These are phyloP conservation scores for Gastrophryne carolinensis DNA, from an alignment of 2,797 vertebrate genomes.

Conservation along the genomic window DNA sequence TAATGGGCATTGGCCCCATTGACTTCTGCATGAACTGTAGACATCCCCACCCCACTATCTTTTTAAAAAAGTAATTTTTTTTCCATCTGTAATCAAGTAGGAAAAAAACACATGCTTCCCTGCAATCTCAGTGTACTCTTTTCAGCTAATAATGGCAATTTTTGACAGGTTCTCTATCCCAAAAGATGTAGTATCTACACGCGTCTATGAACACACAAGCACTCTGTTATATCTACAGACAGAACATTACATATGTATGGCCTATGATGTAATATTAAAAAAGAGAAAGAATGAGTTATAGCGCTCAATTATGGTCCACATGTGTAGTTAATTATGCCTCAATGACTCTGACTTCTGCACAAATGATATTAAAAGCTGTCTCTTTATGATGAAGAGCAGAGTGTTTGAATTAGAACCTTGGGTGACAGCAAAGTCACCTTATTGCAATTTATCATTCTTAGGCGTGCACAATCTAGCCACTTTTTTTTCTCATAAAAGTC, in stretches of 20 bases:
- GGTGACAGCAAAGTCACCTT: constrained; percentile 26
- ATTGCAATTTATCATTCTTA: constrained; percentile 29
- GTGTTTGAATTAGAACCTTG: constrained; percentile 22
- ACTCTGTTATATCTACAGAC: constrained; percentile 21
- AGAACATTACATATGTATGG: constrained; percentile 13
- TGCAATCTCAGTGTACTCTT: background rate
- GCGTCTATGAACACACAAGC: constrained; percentile 12
- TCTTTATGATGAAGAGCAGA: constrained; percentile 46
- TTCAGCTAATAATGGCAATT: constrained; percentile 5
- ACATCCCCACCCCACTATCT: too few species aligned
- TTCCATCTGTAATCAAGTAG: too few species aligned
- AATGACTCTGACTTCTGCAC: constrained; percentile 47
- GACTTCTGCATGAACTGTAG: too few species aligned
- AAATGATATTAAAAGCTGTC: constrained; percentile 47
- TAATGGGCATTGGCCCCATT: too few species aligned
- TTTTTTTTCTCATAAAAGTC: background rate
- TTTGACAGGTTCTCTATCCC: background rate
- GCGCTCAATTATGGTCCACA: constrained; percentile 44
- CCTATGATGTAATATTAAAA: constrained; percentile 45
- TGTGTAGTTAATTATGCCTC: constrained; percentile 40
- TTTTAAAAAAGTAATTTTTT: too few species aligned
- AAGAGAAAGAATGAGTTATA: constrained; percentile 46
- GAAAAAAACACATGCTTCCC: too few species aligned
- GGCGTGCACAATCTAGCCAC: background rate
- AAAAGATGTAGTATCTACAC: background rate